Conservation (phyloP, 2,797 vertebrate species). For the Neosilurus mollespiculum region DNA sequence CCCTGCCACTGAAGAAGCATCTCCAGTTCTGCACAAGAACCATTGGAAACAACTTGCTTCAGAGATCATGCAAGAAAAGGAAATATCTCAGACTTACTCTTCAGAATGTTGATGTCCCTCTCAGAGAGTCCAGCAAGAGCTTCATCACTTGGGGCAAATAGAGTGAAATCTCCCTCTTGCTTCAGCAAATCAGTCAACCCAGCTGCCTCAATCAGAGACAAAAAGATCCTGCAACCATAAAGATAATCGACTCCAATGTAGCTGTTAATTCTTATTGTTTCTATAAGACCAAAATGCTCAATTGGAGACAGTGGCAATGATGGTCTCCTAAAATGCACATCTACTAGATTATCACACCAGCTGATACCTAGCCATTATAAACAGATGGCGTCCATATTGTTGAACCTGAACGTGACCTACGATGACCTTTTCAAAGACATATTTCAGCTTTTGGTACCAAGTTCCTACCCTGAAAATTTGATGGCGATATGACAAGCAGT, state of each 20-base stretch:
- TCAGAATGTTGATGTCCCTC: constrained; percentile 79
- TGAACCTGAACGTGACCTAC: too few species aligned
- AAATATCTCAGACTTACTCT: constrained; percentile 72
- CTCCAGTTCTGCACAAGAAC: background rate
- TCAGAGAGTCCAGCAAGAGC: constrained; percentile 84
- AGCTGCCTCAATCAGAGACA: constrained; percentile 87
- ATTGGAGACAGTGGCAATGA: background rate
- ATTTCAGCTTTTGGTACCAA: background rate
- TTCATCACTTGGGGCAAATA: constrained; percentile 91
- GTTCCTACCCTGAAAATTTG: too few species aligned
- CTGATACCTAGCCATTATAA: too few species aligned
- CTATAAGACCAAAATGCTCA: background rate
- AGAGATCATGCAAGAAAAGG: background rate
- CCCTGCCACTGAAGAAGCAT: background rate
- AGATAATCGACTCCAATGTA: background rate
- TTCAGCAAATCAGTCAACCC: constrained; percentile 85
- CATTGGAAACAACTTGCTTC: background rate
- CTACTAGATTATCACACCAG: too few species aligned
- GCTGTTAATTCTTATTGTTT: background rate
- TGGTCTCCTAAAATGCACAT: too few species aligned
- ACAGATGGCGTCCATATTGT: too few species aligned
- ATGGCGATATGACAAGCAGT: too few species aligned
- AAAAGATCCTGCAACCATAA: constrained; percentile 79
- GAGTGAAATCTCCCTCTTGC: constrained; percentile 83
- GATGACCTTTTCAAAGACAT: background rate